phyloP scores from a whole-genome alignment of 2,888 invertebrate species.

The Andrena dorsata region DNA sequence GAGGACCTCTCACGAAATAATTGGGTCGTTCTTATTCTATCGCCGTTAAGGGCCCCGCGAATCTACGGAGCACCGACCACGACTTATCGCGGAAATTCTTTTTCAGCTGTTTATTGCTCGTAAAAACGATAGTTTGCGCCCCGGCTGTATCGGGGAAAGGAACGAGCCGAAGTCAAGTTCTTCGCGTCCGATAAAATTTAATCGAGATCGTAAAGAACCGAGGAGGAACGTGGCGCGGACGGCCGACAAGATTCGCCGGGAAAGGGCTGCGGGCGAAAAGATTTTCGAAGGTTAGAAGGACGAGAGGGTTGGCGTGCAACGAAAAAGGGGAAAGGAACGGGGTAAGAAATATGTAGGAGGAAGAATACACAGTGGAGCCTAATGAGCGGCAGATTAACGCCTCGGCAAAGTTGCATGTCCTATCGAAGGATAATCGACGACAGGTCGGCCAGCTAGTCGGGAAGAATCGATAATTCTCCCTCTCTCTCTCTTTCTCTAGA shows the following conservation, averaged over 20 bases:
- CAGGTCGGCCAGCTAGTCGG: conserved; percentile 48
- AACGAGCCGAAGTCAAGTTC: conserved; percentile 51
- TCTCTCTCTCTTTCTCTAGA: conserved; percentile 28
- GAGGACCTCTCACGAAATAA: conserved; percentile 46
- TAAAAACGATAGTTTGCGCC: conserved; percentile 61
- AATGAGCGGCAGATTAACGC: conserved; percentile 63
- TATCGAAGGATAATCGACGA: conserved; percentile 59
- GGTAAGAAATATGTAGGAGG: not conserved
- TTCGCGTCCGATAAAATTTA: conserved; percentile 60
- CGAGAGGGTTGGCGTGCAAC: not conserved
- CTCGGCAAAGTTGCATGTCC: conserved; percentile 41
- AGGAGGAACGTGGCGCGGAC: conserved; percentile 36
- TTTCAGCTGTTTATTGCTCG: conserved; percentile 51
- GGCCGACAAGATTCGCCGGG: conserved; percentile 16
- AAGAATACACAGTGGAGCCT: conserved; percentile 7
- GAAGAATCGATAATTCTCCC: conserved; percentile 61
- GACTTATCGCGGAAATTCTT: conserved; percentile 51
- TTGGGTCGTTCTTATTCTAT: conserved; percentile 60
- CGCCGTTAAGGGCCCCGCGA: conserved; percentile 48
- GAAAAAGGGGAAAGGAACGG: not conserved
- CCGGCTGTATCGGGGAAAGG: conserved; percentile 46
- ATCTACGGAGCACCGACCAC: conserved; percentile 31
- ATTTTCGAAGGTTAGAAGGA: conserved; percentile 25
- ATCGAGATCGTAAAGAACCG: conserved; percentile 58
- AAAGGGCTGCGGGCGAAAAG: conserved; percentile 18